These are phyloP conservation scores for Myanophis thanlyinensis DNA, from an alignment of 2,113 vertebrate genomes.

Conservation along the genomic window DNA sequence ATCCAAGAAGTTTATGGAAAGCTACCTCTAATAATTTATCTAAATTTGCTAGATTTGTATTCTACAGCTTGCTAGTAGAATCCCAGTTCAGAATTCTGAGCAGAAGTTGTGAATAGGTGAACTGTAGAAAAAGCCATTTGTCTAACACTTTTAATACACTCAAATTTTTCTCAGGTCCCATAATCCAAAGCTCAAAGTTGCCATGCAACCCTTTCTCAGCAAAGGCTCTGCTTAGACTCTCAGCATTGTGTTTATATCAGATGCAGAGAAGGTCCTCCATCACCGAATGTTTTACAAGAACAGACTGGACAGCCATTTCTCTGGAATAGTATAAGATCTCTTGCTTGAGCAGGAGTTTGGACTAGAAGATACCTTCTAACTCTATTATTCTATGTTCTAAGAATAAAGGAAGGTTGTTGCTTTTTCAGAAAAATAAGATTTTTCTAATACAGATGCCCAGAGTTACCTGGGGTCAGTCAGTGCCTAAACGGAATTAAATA, in stretches of 20 bases:
- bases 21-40: slow-evolving; percentile 38
- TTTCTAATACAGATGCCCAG: background rate
- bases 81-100: background rate
- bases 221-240: background rate
- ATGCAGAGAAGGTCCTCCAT: background rate
- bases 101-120: background rate
- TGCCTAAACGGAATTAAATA: background rate
- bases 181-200: background rate
- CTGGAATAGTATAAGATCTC: background rate
- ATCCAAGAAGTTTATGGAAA: slow-evolving; percentile 47
- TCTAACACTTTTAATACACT: background rate
- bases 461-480: background rate
- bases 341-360: background rate
- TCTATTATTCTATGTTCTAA: background rate
- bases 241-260: background rate
- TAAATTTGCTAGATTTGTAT: background rate
- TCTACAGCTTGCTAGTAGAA: slow-evolving; percentile 38
- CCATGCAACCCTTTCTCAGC: background rate
- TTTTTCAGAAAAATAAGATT: background rate
- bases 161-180: background rate
- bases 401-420: background rate
- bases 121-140: background rate
- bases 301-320: background rate
- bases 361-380: background rate
- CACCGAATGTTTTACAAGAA: background rate